phyloP scores from a whole-genome alignment of 2,888 invertebrate genomes.

The Epinotia ramella region DNA sequence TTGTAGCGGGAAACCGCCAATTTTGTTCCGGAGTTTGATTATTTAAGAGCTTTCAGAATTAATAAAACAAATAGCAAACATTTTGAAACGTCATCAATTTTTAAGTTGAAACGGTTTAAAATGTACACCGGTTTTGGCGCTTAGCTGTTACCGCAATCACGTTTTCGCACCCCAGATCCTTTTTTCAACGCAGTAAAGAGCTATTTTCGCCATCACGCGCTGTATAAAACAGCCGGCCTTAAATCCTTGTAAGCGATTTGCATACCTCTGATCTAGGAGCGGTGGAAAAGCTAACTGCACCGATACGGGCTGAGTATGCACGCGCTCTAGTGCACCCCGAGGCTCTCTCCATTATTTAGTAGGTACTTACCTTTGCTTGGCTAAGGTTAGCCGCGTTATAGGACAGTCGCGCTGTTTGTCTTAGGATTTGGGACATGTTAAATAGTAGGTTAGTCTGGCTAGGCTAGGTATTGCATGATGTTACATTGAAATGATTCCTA shows the following conservation, averaged over 20 bases:
- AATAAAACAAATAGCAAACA: neutral
- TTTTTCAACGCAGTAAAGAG: neutral
- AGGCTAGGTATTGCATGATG: too few species aligned
- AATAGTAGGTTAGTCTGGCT: neutral
- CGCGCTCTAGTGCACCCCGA: conserved; percentile 39
- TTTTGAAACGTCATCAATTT: neutral
- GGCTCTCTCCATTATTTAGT: conserved; percentile 42
- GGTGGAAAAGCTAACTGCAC: conserved; percentile 42
- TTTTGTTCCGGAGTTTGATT: neutral
- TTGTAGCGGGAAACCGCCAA: too few species aligned
- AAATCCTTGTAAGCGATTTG: conserved; percentile 42
- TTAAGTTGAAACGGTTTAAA: neutral
- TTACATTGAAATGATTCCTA: too few species aligned
- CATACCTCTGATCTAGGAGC: conserved; percentile 34
- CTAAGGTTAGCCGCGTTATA: conserved; percentile 22
- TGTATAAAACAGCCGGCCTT: conserved; percentile 26
- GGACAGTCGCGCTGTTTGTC: conserved; percentile 6
- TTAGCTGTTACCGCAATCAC: neutral
- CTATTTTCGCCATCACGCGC: conserved; percentile 1
- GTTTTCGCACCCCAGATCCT: neutral
- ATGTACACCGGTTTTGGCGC: neutral
- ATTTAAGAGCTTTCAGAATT: neutral
- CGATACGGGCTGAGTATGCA: conserved; percentile 41
- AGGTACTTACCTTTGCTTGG: conserved; percentile 33
- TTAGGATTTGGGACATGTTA: conserved; percentile 13